phyloP scores from a whole-genome alignment of 1,140 invertebrate genomes.

The Drosophila triauraria region DNA sequence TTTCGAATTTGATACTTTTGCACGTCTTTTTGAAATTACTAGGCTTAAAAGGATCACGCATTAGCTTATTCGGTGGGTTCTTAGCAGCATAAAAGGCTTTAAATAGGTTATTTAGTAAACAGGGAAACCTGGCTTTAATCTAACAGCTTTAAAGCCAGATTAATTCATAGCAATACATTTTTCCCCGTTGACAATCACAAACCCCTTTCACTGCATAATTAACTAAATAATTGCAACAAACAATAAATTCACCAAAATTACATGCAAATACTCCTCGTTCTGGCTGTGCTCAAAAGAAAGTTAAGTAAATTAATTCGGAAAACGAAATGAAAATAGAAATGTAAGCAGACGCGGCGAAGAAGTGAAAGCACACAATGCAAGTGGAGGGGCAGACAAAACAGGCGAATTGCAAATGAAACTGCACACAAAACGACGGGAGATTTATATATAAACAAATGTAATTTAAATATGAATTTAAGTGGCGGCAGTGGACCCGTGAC shows the following conservation, averaged over 20 bases:
- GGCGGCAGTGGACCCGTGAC: conserved; percentile 50
- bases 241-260: conserved; percentile 39
- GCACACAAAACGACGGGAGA: conserved; percentile 27
- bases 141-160: not conserved
- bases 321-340: conserved; percentile 41
- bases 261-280: conserved; percentile 29
- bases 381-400: conserved; percentile 38
- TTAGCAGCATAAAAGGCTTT: not conserved
- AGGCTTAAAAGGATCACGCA: not conserved
- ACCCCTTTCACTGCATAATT: conserved; percentile 21
- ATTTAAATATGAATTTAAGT: conserved; percentile 82
- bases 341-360: conserved; percentile 34
- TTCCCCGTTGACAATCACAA: conserved; percentile 1
- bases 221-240: conserved; percentile 18
- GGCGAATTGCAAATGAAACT: conserved; percentile 50
- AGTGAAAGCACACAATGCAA: conserved; percentile 25
- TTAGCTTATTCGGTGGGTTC: not conserved
- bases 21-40: not conserved
- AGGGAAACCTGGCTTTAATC: too few species aligned
- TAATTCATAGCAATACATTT: not conserved
- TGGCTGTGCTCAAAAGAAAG: conserved; percentile 36
- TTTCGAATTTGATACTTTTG: not conserved
- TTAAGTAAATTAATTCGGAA: conserved; percentile 65
- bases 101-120: not conserved
- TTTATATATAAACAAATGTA: conserved; percentile 66